phyloP scores from a whole-genome alignment of 1,140 invertebrate genomes.

The Bombus cullumanus region DNA sequence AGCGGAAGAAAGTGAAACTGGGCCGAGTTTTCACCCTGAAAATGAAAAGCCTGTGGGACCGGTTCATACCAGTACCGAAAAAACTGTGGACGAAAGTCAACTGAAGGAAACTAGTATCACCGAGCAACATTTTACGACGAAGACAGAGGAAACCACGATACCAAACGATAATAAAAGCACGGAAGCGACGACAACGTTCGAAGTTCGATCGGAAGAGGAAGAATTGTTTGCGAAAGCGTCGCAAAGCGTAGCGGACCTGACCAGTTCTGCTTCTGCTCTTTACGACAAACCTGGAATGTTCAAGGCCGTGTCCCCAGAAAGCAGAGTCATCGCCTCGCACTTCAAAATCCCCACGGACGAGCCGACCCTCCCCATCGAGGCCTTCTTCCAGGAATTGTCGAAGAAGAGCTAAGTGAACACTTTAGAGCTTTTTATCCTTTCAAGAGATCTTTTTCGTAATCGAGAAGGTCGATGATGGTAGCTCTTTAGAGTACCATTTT shows the following conservation, averaged over 20 bases:
- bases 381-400: slow-evolving; percentile 81
- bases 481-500: background rate
- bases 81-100: background rate
- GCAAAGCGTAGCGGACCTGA: slow-evolving; percentile 82
- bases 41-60: slow-evolving; percentile 1
- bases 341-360: slow-evolving; percentile 82
- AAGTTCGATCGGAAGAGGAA: slow-evolving; percentile 64
- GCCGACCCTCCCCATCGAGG: slow-evolving; percentile 83
- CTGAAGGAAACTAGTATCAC: background rate
- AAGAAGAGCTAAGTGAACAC: slow-evolving; percentile 67
- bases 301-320: slow-evolving; percentile 79
- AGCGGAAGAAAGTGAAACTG: background rate
- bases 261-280: slow-evolving; percentile 81
- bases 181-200: slow-evolving; percentile 9
- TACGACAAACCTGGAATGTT: slow-evolving; percentile 81
- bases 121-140: background rate
- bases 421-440: background rate
- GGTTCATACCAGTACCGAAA: background rate
- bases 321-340: slow-evolving; percentile 70
- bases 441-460: background rate
- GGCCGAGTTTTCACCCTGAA: background rate
- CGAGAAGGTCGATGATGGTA: background rate
- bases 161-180: background rate
- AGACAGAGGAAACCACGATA: background rate
- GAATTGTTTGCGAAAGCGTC: slow-evolving; percentile 79